phyloP scores from a whole-genome alignment of 2,113 vertebrate genomes.

The Martes martes region DNA sequence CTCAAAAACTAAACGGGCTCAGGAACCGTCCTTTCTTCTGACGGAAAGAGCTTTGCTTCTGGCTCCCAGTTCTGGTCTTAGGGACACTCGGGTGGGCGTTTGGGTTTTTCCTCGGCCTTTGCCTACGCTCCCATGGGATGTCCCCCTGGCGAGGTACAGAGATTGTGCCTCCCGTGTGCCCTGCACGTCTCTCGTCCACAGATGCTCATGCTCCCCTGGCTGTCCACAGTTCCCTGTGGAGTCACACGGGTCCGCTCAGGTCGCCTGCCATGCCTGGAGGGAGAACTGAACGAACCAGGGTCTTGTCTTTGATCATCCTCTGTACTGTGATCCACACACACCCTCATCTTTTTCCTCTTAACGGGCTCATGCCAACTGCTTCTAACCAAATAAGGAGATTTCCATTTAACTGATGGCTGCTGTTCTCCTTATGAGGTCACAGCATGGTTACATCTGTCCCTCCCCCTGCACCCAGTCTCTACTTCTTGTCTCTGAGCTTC shows the following conservation, averaged over 20 bases:
- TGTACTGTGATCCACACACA: fast-evolving
- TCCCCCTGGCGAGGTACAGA: neutral
- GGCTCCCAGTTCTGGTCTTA: fast-evolving
- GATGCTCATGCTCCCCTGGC: fast-evolving
- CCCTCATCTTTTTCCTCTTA: fast-evolving
- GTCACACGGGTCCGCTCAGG: fast-evolving
- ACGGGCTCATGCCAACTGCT: neutral
- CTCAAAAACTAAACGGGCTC: neutral
- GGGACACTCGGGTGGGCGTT: fast-evolving
- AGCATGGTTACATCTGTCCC: neutral
- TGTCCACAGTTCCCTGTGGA: fast-evolving
- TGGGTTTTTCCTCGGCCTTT: no score
- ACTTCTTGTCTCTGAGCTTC: neutral
- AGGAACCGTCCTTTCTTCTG: fast-evolving
- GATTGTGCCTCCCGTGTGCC: fast-evolving
- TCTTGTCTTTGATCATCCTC: neutral
- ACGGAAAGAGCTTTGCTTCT: neutral
- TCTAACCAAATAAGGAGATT: neutral
- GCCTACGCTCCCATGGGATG: neutral
- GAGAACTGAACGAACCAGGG: no score
- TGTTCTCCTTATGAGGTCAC: neutral
- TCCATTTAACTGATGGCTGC: neutral
- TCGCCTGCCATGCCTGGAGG: fast-evolving
- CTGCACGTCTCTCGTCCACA: fast-evolving
- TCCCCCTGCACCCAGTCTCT: neutral